Evolutionary conservation across 2,797 vertebrate genomes (phyloP).

Genomic region (Notolabrus celidotus): DNA sequence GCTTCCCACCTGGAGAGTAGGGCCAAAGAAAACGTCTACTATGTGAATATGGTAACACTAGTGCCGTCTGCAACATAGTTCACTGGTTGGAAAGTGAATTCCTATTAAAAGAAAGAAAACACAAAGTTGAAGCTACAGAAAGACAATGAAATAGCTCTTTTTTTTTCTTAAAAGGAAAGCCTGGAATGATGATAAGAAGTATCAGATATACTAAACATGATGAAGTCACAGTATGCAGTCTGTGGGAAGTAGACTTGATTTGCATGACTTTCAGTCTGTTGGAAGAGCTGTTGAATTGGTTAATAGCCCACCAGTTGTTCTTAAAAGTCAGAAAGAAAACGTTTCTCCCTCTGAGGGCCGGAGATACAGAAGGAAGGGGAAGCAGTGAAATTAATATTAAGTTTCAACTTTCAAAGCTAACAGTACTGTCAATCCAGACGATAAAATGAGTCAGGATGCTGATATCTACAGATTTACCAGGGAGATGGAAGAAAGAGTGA

Average conservation of each 20-base stretch:
- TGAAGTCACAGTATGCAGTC: slow-evolving; percentile 78
- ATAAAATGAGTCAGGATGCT: slow-evolving; percentile 19
- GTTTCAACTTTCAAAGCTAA: slow-evolving; percentile 16
- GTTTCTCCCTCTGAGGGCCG: background rate
- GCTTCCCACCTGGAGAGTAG: too few species aligned
- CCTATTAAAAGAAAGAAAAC: background rate
- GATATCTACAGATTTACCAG: slow-evolving; percentile 3
- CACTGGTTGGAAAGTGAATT: too few species aligned
- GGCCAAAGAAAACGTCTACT: too few species aligned
- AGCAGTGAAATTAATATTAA: slow-evolving; percentile 25
- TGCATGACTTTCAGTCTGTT: slow-evolving; percentile 67
- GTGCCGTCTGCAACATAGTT: too few species aligned
- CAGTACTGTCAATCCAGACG: slow-evolving; percentile 1
- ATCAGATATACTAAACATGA: slow-evolving; percentile 36
- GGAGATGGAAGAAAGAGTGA: background rate
- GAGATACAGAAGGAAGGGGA: slow-evolving; percentile 1
- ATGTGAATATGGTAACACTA: too few species aligned
- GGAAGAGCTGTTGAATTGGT: slow-evolving; percentile 70
- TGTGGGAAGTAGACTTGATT: slow-evolving; percentile 72
- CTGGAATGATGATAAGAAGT: slow-evolving; percentile 2
- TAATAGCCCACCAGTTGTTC: slow-evolving; percentile 44
- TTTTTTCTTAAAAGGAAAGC: slow-evolving; percentile 8
- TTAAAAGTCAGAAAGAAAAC: slow-evolving; percentile 4
- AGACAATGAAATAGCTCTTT: background rate
- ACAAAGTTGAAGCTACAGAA: slow-evolving; percentile 15